Evolutionary conservation across 2,797 vertebrate species (phyloP).

Genomic region (Prionace glauca): DNA sequence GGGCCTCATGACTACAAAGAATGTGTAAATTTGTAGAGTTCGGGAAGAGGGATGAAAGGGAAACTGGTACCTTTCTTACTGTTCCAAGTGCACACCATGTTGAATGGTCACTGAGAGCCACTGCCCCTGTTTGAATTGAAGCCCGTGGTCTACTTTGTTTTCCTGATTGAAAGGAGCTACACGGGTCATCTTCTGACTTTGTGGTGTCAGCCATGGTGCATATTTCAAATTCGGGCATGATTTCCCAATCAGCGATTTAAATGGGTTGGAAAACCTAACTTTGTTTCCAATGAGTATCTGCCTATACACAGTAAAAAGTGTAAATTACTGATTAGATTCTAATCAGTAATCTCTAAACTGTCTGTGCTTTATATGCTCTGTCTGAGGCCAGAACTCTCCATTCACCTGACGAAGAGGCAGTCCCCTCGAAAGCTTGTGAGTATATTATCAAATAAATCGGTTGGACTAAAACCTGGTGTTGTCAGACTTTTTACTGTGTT

Average conservation of each 20-base stretch:
- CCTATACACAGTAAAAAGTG: too few relatives aligned
- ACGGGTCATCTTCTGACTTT: not conserved
- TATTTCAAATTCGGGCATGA: not conserved
- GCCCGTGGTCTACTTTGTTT: not conserved
- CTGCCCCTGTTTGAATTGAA: not conserved
- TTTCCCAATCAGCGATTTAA: not conserved
- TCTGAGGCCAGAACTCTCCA: too few relatives aligned
- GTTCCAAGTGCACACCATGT: not conserved
- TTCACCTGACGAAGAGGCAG: too few relatives aligned
- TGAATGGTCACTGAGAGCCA: not conserved
- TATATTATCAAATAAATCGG: too few relatives aligned
- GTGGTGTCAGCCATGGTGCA: not conserved
- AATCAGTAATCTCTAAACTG: too few relatives aligned
- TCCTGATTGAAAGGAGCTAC: not conserved
- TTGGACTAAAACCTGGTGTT: too few relatives aligned
- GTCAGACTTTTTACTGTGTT: too few relatives aligned
- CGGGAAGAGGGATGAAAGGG: not conserved
- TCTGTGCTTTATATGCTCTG: too few relatives aligned
- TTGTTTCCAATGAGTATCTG: not conserved
- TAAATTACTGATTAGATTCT: too few relatives aligned
- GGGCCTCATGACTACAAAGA: not conserved
- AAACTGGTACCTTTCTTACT: not conserved
- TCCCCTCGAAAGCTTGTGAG: too few relatives aligned
- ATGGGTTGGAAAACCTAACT: constrained; percentile 2
- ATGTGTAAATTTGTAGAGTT: not conserved